phyloP scores from a whole-genome alignment of 1,140 invertebrate genomes.

The Saxidomus purpurata region DNA sequence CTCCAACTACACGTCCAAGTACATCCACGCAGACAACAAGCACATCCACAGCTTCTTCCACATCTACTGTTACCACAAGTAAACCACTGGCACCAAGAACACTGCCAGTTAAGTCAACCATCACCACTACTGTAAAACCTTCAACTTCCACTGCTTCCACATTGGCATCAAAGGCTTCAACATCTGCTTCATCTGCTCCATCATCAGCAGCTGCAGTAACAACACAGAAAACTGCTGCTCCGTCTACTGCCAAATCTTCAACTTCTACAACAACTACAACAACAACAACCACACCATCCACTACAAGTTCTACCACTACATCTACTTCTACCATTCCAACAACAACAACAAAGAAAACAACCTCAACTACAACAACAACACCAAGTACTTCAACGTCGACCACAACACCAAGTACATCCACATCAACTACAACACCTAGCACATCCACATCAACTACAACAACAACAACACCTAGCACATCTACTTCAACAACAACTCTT shows the following conservation, averaged over 20 bases:
- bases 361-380: not conserved
- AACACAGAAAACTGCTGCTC: not conserved
- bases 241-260: not conserved
- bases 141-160: not conserved
- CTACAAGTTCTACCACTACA: conserved; percentile 6
- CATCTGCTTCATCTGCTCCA: not conserved
- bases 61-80: conserved; percentile 1
- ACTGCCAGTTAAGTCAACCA: not conserved
- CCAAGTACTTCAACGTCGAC: conserved; percentile 1
- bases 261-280: not conserved
- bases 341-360: not conserved
- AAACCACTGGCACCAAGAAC: not conserved
- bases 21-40: not conserved
- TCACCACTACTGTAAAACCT: not conserved
- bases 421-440: conserved; percentile 20
- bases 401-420: not conserved
- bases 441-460: conserved; percentile 16
- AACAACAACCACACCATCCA: not conserved
- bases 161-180: not conserved
- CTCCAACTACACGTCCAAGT: not conserved
- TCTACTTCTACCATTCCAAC: not conserved
- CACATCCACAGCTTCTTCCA: not conserved
- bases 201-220: not conserved
- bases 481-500: conserved; percentile 7
- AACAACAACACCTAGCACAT: not conserved